A percentile compares a stretch with the other conserved stretches of the same genome.
phyloP scores from a whole-genome alignment of 2,113 vertebrate species.

The Pungitius pungitius region DNA sequence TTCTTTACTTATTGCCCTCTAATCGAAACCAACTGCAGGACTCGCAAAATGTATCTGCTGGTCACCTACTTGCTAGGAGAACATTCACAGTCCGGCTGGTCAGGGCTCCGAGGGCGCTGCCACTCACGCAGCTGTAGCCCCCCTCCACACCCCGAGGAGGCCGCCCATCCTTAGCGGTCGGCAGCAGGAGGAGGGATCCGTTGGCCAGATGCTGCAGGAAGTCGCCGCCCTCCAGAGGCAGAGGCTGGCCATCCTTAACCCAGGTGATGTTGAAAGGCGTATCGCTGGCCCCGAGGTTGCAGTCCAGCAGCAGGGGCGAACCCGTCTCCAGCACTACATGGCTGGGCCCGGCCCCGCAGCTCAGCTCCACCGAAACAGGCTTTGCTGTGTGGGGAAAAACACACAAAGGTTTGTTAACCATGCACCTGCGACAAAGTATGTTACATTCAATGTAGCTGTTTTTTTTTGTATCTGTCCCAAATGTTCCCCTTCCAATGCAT shows the following conservation, averaged over 20 bases:
- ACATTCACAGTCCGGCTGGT: constrained; percentile 88
- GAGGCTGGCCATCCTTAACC: constrained; percentile 84
- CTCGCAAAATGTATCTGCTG: neutral
- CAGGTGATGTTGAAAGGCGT: constrained; percentile 86
- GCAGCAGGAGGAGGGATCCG: constrained; percentile 85
- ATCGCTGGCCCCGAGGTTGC: constrained; percentile 82
- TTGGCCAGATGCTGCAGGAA: constrained; percentile 83
- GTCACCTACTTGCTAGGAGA: constrained; percentile 88
- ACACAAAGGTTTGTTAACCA: neutral
- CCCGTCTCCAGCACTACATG: constrained; percentile 86
- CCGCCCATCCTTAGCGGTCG: constrained; percentile 60
- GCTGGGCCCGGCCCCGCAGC: constrained; percentile 88
- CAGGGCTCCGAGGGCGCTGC: constrained; percentile 85
- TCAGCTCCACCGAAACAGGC: constrained; percentile 87
- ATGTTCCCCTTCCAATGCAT: neutral
- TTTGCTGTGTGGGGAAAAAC: constrained; percentile 80
- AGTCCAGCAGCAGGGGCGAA: constrained; percentile 85
- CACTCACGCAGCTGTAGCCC: constrained; percentile 88
- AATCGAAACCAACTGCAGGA: neutral
- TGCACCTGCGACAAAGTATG: neutral
- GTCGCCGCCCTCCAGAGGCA: constrained; percentile 75
- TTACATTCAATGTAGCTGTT: neutral
- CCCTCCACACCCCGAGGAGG: constrained; percentile 78
- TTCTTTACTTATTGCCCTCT: too few species aligned
- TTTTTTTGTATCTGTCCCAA: neutral